Evolutionary conservation across 2,797 vertebrate species (phyloP), one percentile per base, ranked within the genome.

Genomic region (Hafferia zeledoni): DNA sequence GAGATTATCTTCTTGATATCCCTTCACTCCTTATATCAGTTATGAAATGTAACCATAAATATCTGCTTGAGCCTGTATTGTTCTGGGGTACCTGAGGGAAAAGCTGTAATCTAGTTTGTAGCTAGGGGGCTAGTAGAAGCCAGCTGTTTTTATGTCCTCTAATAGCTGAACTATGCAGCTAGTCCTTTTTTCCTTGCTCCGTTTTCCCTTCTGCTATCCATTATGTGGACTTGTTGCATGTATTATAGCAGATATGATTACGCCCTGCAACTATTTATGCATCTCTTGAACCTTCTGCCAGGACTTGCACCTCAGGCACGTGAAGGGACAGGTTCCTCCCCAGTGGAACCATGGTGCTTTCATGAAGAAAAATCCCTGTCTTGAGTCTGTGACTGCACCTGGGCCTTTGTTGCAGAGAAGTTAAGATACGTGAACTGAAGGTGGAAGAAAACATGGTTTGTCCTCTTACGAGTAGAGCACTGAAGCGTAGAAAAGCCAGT

Each of bases 131-230:
- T 82, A 44, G 80, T 41, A 87, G 89, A 92, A 92, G 79, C 31
- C 92, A 95, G 55, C 61, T 90, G 82, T 6, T 91, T 87, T 75
- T 71, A 71, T 93, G 91, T 86, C 47, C 63, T 92, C 35, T 87
- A 93, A 85, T 86, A 70, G 71, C 43, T 57, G 76, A 89, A 71
- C 35, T 89, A 92, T 93, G 78, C 75, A 92, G 60, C 71, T 80
- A 79, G 75, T 53, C n/a, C 17, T 70, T 44, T 87, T 70, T 50
- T 67, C 64, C 13, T 6, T 33, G 35, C 79, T 41, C 17, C 33
- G 33, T 72, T 88, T 93, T 93, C 47, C 35, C 37, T 89, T 92
- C 76, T 95, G 91, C 60, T 93, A 76, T 31, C 59, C 52, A 86
- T 93, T 92, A 84, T 10, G 33, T 30, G 27, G 47, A 41, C 72